Evolutionary conservation across 2,888 invertebrate genomes (phyloP), one percentile per base, ranked within the genome.

Genomic region (Hirtodrosophila duncani): DNA sequence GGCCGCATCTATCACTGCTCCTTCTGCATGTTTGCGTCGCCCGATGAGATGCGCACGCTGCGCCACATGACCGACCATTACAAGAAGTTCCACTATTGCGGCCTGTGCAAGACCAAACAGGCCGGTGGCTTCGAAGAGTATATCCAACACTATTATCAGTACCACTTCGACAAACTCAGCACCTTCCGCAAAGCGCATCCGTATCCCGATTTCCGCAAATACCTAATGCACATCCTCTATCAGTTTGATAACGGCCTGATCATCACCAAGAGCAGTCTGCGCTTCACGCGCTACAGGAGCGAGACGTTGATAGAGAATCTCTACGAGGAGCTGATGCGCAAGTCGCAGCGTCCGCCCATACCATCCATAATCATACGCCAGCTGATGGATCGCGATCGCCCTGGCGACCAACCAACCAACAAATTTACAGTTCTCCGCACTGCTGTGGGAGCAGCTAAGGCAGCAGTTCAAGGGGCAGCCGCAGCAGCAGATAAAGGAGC

Each of bases 1-100:
- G 78, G 83, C 0, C 65, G 88, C 0, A 87, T 89, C 0, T 84
- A 87, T 6, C 88, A 88, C 48, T 90, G 90, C 55, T 83, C 85
- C 8, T 72, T 83, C 5, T 90, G 90, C 51, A 59, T 81, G 5
- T 82, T 67, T 1, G 79, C 88, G 0, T 81, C 87, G 0, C 63
- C 78, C 0, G 72, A 84, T 2, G 64, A 87, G n/a, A 27, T 65
- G 10, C 66, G 80, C 0, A 71, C 88, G 14, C 52, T 85, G 17
- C 80, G 78, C 0, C 90, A 90, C 46, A 88, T 88, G 72, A 53
- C 84, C 8, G 81, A 83, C 48, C 85, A 85, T 34, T 85, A 68
- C 33, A 58, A 31, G 8, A 59, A 63, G 1, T 85, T 84, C 33
- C 46, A 43, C 2, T 16, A 33, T 1, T 85, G 85, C 7, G 26